Conservation (phyloP, 2,797 vertebrate genomes). For the Darevskia nairensis region DNA sequence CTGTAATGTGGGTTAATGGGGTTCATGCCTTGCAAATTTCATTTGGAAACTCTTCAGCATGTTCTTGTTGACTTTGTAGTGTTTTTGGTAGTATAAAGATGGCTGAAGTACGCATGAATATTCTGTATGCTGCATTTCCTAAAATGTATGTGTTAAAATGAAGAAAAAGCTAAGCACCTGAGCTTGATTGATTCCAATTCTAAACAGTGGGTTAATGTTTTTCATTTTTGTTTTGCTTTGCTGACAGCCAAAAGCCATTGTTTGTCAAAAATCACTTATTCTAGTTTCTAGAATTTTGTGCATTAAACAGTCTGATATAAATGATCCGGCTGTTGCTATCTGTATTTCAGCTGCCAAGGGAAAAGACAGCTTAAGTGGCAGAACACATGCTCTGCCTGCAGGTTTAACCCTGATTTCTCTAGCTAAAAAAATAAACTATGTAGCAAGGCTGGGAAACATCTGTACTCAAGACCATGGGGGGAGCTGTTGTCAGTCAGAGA, state of each 20-base stretch:
- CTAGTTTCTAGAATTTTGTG: neutral
- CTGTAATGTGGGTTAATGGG: neutral
- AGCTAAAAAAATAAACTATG: neutral
- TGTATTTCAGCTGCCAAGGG: constrained; percentile 13
- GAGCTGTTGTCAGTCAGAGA: neutral
- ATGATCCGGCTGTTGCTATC: constrained; percentile 10
- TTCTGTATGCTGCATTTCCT: constrained; percentile 60
- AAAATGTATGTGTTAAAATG: constrained; percentile 42
- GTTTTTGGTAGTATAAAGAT: constrained; percentile 43
- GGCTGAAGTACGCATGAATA: constrained; percentile 39
- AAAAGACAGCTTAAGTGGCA: neutral
- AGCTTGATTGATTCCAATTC: constrained; percentile 43
- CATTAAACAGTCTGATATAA: constrained; percentile 1
- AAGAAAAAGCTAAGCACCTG: constrained; percentile 20
- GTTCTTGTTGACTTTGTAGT: constrained; percentile 51
- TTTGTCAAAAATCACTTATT: constrained; percentile 33
- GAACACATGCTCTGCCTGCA: neutral
- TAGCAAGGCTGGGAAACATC: neutral
- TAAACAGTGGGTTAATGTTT: constrained; percentile 1
- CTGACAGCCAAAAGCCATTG: neutral
- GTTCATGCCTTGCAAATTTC: constrained; percentile 37
- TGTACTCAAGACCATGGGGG: neutral
- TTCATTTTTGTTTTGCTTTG: too few species aligned
- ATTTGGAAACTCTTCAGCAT: constrained; percentile 42
- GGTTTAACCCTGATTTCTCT: neutral